phyloP scores from a whole-genome alignment of 2,113 vertebrate species.

The Peromyscus polionotus region DNA sequence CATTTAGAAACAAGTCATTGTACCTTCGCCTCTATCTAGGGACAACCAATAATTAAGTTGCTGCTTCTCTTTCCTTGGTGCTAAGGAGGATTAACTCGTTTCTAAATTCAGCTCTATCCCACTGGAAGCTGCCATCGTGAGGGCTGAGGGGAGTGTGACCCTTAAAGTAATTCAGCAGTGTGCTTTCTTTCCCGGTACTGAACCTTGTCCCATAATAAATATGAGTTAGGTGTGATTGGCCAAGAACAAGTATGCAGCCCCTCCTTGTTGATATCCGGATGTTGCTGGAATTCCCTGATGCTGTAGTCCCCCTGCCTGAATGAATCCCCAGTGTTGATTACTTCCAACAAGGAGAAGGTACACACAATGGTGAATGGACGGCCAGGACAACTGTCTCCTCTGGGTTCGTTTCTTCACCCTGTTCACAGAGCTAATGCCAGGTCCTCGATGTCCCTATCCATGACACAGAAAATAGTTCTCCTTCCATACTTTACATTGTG shows the following conservation, averaged over 20 bases:
- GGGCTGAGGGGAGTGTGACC: background rate
- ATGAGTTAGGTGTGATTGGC: background rate
- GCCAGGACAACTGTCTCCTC: background rate
- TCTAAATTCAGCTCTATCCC: background rate
- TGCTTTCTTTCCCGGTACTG: background rate
- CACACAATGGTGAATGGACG: background rate
- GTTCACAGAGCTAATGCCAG: background rate
- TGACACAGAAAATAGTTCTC: background rate
- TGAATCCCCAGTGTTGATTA: background rate
- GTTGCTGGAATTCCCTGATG: background rate
- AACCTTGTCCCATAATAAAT: background rate
- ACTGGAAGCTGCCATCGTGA: background rate
- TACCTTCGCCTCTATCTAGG: background rate
- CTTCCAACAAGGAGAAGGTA: background rate
- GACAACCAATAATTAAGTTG: conserved; percentile 14
- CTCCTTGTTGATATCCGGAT: background rate
- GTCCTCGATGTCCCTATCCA: background rate
- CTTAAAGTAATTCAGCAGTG: background rate
- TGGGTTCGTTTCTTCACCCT: background rate
- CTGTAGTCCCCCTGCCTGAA: background rate
- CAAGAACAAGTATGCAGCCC: background rate
- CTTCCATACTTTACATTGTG: background rate
- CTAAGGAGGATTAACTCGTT: background rate
- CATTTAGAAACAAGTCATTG: background rate
- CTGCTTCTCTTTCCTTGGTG: background rate